A percentile compares a stretch with the other conserved stretches of the same genome.
These are phyloP conservation scores for Terebella lapidaria DNA, from an alignment of 2,888 invertebrate genomes.

Conservation along the genomic window DNA sequence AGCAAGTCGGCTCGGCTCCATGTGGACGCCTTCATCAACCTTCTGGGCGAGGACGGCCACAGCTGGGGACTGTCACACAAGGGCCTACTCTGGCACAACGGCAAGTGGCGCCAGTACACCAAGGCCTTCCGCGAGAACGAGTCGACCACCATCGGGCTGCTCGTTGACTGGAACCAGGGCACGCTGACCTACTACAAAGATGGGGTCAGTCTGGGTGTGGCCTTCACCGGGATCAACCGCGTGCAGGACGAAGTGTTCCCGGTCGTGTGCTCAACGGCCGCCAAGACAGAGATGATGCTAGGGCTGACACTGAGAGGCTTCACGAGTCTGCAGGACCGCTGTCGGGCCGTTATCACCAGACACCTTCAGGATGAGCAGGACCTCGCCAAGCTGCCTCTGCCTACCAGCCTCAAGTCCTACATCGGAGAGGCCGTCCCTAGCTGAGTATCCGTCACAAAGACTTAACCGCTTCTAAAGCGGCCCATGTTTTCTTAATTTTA, in stretches of 20 bases:
- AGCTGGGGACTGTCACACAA: slow-evolving; percentile 73
- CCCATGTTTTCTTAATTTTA: too few relatives aligned
- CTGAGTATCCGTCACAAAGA: background rate
- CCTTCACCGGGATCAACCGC: slow-evolving; percentile 63
- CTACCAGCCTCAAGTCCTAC: slow-evolving; percentile 60
- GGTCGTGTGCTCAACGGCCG: slow-evolving; percentile 68
- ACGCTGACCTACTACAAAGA: slow-evolving; percentile 70
- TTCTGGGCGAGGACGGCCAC: slow-evolving; percentile 66
- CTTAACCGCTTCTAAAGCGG: background rate
- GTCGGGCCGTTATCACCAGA: slow-evolving; percentile 57
- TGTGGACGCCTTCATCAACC: slow-evolving; percentile 65
- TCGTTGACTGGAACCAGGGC: slow-evolving; percentile 64
- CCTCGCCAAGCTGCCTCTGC: slow-evolving; percentile 60
- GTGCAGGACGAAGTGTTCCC: slow-evolving; percentile 65
- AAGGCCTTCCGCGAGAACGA: slow-evolving; percentile 68
- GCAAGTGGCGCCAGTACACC: slow-evolving; percentile 63
- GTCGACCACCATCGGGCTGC: slow-evolving; percentile 64
- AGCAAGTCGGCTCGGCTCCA: slow-evolving; percentile 61
- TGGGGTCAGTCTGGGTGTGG: slow-evolving; percentile 66
- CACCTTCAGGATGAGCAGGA: slow-evolving; percentile 57
- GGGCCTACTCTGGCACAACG: slow-evolving; percentile 67
- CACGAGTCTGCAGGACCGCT: slow-evolving; percentile 65
- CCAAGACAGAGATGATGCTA: slow-evolving; percentile 70
- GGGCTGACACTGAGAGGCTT: slow-evolving; percentile 62
- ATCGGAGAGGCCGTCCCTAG: slow-evolving; percentile 57